A percentile compares a stretch with the other conserved stretches of the same genome.
These are phyloP conservation scores for Digitonthophagus gazella DNA, from an alignment of 2,888 invertebrate species.

Conservation along the genomic window DNA sequence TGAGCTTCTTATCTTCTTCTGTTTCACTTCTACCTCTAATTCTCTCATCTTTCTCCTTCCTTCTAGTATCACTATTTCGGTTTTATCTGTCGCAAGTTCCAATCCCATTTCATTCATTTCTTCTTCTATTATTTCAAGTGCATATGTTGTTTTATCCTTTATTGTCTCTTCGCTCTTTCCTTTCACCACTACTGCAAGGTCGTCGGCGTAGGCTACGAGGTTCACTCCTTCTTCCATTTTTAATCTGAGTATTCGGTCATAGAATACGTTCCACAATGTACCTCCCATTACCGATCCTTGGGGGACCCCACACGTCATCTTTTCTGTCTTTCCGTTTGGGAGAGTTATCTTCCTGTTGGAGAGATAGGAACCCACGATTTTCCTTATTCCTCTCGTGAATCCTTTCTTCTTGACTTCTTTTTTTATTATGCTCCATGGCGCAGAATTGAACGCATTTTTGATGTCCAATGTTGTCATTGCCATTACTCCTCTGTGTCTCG, in stretches of 20 bases:
- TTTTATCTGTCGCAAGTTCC: background rate
- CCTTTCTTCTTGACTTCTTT: background rate
- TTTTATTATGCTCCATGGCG: background rate
- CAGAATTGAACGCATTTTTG: constrained; percentile 8
- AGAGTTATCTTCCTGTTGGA: background rate
- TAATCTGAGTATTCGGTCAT: background rate
- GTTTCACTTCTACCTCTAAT: background rate
- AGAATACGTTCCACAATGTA: background rate
- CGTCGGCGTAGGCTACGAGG: constrained; percentile 15
- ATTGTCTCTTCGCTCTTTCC: background rate
- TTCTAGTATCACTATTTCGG: background rate
- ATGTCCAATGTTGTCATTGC: constrained; percentile 5
- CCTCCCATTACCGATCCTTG: too few species aligned
- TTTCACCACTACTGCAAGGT: constrained; percentile 3
- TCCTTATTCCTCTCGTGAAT: background rate
- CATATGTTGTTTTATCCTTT: background rate
- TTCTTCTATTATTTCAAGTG: background rate
- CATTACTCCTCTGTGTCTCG: background rate
- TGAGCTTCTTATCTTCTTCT: background rate
- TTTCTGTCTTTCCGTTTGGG: background rate
- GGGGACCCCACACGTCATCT: constrained; percentile 8
- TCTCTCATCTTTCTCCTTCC: background rate
- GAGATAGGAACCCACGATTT: background rate
- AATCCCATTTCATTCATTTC: background rate
- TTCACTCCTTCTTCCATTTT: background rate